Percentiles rank a stretch among this genome's conserved stretches.
Conservation (phyloP, 2,113 vertebrate genomes). For the Origma solitaria region DNA sequence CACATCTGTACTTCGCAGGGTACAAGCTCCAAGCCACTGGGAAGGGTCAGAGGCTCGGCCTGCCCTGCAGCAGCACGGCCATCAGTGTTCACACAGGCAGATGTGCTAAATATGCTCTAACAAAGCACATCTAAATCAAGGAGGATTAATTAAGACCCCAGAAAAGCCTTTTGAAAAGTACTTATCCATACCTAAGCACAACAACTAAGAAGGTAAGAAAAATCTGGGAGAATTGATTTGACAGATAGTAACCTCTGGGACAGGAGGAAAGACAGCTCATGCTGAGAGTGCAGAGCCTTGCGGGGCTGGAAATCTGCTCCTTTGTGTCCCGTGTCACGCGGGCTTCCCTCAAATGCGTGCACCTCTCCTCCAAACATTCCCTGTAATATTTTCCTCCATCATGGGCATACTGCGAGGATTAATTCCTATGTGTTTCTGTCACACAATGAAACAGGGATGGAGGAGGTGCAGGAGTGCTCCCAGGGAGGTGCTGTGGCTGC, state of each 20-base stretch:
- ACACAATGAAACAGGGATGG: not conserved
- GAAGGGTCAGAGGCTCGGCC: not conserved
- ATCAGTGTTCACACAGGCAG: not conserved
- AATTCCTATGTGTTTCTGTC: not conserved
- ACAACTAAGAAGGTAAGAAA: not conserved
- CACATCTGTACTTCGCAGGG: not conserved
- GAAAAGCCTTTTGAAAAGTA: not conserved
- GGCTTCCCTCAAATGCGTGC: not conserved
- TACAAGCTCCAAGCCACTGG: not conserved
- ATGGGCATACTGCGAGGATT: not conserved
- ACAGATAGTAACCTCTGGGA: not conserved
- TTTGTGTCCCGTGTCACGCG: not conserved
- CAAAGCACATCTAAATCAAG: not conserved
- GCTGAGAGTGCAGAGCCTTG: not conserved
- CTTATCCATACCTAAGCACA: not conserved
- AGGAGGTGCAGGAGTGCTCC: not conserved
- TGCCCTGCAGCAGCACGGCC: not conserved
- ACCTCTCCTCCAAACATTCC: not conserved
- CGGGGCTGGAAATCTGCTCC: not conserved
- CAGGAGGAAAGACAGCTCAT: not conserved
- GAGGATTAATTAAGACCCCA: not conserved
- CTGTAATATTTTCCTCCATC: not conserved
- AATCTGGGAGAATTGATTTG: not conserved
- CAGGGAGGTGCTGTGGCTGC: not conserved
- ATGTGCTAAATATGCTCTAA: not conserved